A percentile compares a stretch with the other conserved stretches of the same genome.
Conservation (phyloP, 92 coral and sea anemone species). For the Actinostola sp. region DNA sequence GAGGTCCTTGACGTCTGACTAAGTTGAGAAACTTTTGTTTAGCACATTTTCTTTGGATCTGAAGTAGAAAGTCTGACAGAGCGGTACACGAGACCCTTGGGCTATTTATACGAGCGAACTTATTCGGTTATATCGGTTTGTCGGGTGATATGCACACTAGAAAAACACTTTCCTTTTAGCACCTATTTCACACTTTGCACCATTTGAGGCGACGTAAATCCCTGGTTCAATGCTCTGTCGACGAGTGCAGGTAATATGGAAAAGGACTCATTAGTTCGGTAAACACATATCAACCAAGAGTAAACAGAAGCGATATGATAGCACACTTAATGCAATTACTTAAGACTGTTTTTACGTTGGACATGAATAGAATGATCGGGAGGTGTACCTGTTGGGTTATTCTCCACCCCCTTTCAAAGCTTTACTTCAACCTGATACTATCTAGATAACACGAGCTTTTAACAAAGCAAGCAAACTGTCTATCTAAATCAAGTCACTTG, state of each 20-base stretch:
- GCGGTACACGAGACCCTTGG: conserved; percentile 37
- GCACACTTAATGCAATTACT: conserved; percentile 53
- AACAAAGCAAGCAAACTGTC: conserved; percentile 38
- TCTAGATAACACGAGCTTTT: conserved; percentile 38
- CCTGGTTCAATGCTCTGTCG: conserved; percentile 26
- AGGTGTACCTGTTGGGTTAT: conserved; percentile 29
- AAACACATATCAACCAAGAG: conserved; percentile 39
- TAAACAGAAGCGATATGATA: conserved; percentile 47
- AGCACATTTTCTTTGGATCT: conserved; percentile 34
- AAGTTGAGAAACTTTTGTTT: conserved; percentile 51
- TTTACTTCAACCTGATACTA: conserved; percentile 46
- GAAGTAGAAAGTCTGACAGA: conserved; percentile 26
- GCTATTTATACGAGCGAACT: conserved; percentile 40
- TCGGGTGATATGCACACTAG: conserved; percentile 23
- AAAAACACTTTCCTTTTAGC: conserved; percentile 21
- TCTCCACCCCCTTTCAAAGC: conserved; percentile 56
- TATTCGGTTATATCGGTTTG: conserved; percentile 39
- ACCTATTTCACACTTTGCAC: conserved; percentile 33
- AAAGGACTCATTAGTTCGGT: conserved; percentile 37
- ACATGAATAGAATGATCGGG: conserved; percentile 25
- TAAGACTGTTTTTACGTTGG: conserved; percentile 26
- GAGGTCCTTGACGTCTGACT: conserved; percentile 47
- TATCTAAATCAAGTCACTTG: conserved; percentile 25
- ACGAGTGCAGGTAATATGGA: conserved; percentile 42
- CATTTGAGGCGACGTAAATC: conserved; percentile 3